These are phyloP conservation scores for Poeciliopsis retropinna DNA, from an alignment of 2,113 vertebrate genomes.

Conservation along the genomic window DNA sequence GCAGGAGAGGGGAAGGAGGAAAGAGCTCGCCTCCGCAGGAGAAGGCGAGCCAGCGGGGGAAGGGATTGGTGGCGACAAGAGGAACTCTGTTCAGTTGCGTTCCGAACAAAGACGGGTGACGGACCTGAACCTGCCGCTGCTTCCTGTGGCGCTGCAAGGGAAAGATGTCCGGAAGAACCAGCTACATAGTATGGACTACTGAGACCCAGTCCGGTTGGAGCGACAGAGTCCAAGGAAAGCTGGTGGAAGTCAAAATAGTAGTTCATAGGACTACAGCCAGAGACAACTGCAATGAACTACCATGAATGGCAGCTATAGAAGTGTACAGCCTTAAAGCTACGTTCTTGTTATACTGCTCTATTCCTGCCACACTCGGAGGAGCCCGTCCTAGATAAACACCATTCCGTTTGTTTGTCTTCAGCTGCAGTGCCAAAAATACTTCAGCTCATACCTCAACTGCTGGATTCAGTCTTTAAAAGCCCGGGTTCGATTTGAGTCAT, in stretches of 20 bases:
- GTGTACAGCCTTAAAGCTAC: neutral
- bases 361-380: neutral
- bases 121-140: constrained; percentile 81
- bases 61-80: constrained; percentile 69
- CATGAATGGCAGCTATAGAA: constrained; percentile 29
- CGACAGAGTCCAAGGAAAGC: neutral
- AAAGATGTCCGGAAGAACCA: constrained; percentile 75
- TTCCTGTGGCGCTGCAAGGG: constrained; percentile 74
- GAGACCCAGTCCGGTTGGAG: constrained; percentile 9
- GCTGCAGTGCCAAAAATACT: constrained; percentile 57
- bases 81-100: constrained; percentile 79
- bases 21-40: constrained; percentile 44
- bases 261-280: neutral
- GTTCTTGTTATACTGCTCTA: neutral
- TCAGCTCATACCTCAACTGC: neutral
- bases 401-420: neutral
- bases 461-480: neutral
- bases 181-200: constrained; percentile 69
- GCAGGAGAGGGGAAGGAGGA: constrained; percentile 78
- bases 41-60: constrained; percentile 46
- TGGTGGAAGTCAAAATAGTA: neutral
- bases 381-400: neutral
- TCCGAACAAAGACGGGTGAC: constrained; percentile 65
- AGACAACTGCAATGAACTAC: neutral
- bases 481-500: neutral